Evolutionary conservation across 1,140 invertebrate species (phyloP).

Genomic region (Drosophila saltans): DNA sequence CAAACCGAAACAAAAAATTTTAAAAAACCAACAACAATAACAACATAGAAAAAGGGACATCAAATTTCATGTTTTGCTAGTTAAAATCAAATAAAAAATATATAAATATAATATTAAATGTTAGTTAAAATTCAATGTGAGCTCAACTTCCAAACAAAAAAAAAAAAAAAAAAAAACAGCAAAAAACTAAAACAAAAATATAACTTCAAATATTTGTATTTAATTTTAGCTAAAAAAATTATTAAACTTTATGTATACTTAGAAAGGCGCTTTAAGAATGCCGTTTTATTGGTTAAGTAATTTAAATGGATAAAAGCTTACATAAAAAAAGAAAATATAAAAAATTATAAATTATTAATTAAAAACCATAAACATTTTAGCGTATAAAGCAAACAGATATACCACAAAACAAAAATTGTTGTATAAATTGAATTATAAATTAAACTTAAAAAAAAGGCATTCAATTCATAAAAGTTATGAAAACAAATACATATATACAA

Average conservation of each 20-base stretch:
- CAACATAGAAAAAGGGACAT: not conserved
- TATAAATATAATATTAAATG: slow-evolving; percentile 32
- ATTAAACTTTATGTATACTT: slow-evolving; percentile 64
- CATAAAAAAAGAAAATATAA: slow-evolving; percentile 18
- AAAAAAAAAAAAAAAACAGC: slow-evolving; percentile 28
- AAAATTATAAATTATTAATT: too few species aligned
- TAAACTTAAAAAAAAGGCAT: not conserved
- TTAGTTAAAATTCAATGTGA: slow-evolving; percentile 53
- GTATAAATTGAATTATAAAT: slow-evolving; percentile 46
- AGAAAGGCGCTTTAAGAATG: slow-evolving; percentile 63
- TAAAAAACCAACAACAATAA: not conserved
- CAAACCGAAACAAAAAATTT: slow-evolving; percentile 10
- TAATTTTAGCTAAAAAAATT: slow-evolving; percentile 57
- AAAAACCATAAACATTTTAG: slow-evolving; percentile 1
- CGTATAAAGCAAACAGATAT: slow-evolving; percentile 24
- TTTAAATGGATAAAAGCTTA: slow-evolving; percentile 67
- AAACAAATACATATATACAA: too few species aligned
- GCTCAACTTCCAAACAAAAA: slow-evolving; percentile 43
- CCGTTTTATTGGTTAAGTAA: slow-evolving; percentile 69
- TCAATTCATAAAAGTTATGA: too few species aligned
- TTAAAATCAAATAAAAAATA: not conserved
- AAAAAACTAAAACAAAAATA: slow-evolving; percentile 35
- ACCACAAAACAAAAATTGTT: slow-evolving; percentile 38
- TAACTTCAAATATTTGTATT: slow-evolving; percentile 70
- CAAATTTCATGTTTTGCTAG: slow-evolving; percentile 66